Base-by-base conservation (phyloP, 2,888 invertebrate species). In the Achlya flavicornis region DNA sequence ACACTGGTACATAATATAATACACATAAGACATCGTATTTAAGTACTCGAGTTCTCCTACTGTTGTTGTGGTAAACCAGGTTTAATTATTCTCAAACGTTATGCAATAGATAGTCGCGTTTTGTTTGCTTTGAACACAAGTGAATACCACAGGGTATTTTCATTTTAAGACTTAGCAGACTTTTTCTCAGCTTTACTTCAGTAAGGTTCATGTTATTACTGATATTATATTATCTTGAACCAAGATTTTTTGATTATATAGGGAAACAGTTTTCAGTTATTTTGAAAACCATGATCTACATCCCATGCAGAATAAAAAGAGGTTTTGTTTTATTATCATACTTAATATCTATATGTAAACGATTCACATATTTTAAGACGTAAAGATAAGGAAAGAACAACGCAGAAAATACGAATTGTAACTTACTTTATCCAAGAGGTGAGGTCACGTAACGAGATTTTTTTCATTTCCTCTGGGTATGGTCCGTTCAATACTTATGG, bases 391-490 rank as follows among this genome's bases (percentile, higher is more conserved):
- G 41, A 41, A 46, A 14, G 7, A 35, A 58, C 33, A 58, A 33
- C 12, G 3, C 10, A 33, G 32, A 35, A 33, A 58, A 58, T n/a
- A 35, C 10, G n/a, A n/a, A 32, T 32, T 35, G 58, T 58, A 58
- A n/a, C 3, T 33, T 35, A n/a, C n/a, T 58, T 32, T n/a, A 33
- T 32, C 46, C n/a, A n/a, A 14, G 12, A 58, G 32, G 32, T 32
- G 33, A 58, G 58, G 58, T 58, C 58, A 35, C 58, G 46, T 61
- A 61, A 41, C 61, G 68, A 66, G 62, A 68, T 66, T 68, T 67
- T 26, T 65, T 70, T 65, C 67, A 68, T 70, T 72, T 73, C 72
- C 74, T 63, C 58, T 59, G 66, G 64, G 62, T 43, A 16, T 26
- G 16, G 46, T 46, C 62, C 66, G 19, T 63, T 63, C 59, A 66